Percentiles rank a stretch among this genome's conserved stretches.
phyloP scores from a whole-genome alignment of 1,140 invertebrate genomes.

The Drosophila grimshawi region DNA sequence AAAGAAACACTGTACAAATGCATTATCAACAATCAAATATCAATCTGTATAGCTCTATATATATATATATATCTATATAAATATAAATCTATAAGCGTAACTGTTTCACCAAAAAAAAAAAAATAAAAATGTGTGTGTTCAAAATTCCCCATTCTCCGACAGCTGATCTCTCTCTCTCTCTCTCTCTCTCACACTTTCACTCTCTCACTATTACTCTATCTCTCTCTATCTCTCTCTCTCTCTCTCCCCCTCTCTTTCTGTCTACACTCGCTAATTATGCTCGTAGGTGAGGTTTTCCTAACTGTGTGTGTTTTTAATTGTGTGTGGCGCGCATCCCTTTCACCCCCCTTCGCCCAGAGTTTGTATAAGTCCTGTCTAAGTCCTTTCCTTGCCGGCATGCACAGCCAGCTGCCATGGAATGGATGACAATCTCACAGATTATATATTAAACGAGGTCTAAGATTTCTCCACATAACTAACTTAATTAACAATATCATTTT shows the following conservation, averaged over 20 bases:
- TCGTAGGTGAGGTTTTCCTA: slow-evolving; percentile 24
- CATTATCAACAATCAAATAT: slow-evolving; percentile 19
- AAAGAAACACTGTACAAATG: slow-evolving; percentile 48
- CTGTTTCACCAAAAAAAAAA: slow-evolving; percentile 14
- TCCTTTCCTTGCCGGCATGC: not conserved
- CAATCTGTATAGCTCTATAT: slow-evolving; percentile 26
- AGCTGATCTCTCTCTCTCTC: slow-evolving; percentile 7
- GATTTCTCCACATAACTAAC: no score
- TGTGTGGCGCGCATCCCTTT: slow-evolving; percentile 28
- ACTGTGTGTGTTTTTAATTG: slow-evolving; percentile 15
- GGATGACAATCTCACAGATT: not conserved
- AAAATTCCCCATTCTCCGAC: not conserved
- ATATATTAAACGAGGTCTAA: no score
- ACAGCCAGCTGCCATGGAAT: slow-evolving; percentile 13
- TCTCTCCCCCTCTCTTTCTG: not conserved
- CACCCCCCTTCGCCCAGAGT: not conserved
- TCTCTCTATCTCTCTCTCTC: slow-evolving; percentile 4
- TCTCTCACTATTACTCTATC: not conserved
- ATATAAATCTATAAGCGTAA: slow-evolving; percentile 25
- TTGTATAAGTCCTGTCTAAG: slow-evolving; percentile 27
- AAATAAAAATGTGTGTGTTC: slow-evolving; percentile 17
- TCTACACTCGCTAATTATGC: slow-evolving; percentile 14
- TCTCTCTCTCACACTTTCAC: not conserved
- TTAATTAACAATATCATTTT: no score
- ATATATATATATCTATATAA: no score